Percentiles rank a stretch among this genome's conserved stretches.
Evolutionary conservation across 2,888 invertebrate genomes (phyloP).

Genomic region (Lithophane ornitopus): DNA sequence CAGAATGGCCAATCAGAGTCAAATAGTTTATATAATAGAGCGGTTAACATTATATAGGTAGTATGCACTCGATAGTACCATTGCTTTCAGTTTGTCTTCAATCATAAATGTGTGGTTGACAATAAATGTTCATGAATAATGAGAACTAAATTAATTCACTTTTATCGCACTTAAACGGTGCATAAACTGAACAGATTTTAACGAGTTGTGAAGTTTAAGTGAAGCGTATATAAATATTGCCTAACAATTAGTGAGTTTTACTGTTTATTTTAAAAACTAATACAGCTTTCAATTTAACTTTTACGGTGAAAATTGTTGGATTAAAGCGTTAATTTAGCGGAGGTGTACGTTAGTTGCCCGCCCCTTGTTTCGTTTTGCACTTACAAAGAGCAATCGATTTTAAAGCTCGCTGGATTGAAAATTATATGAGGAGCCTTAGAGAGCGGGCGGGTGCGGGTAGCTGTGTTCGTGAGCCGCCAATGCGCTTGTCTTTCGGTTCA

Average conservation of each 20-base stretch:
- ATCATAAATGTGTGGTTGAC: slow-evolving; percentile 27
- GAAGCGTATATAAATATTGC: slow-evolving; percentile 53
- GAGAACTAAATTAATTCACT: slow-evolving; percentile 32
- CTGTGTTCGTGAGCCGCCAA: slow-evolving; percentile 88
- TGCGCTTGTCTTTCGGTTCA: slow-evolving; percentile 91
- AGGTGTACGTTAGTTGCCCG: slow-evolving; percentile 75
- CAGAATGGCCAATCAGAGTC: neutral
- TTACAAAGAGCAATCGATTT: slow-evolving; percentile 90
- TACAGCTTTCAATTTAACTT: slow-evolving; percentile 69
- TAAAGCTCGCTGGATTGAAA: slow-evolving; percentile 90
- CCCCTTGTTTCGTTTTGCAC: slow-evolving; percentile 86
- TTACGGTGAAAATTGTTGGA: slow-evolving; percentile 72
- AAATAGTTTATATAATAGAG: slow-evolving; percentile 22
- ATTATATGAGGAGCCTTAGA: slow-evolving; percentile 89
- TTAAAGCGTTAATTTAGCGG: slow-evolving; percentile 82
- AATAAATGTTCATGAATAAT: slow-evolving; percentile 41
- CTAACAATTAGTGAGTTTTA: slow-evolving; percentile 63
- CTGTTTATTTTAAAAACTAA: slow-evolving; percentile 69
- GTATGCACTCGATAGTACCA: slow-evolving; percentile 8
- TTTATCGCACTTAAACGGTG: slow-evolving; percentile 48
- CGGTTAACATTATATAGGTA: slow-evolving; percentile 11
- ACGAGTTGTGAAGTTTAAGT: slow-evolving; percentile 55
- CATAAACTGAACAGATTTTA: slow-evolving; percentile 55
- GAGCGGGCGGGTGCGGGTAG: slow-evolving; percentile 82
- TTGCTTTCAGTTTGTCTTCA: slow-evolving; percentile 11